Evolutionary conservation across 1,140 invertebrate species (phyloP).

Genomic region (Dendroctonus valens): DNA sequence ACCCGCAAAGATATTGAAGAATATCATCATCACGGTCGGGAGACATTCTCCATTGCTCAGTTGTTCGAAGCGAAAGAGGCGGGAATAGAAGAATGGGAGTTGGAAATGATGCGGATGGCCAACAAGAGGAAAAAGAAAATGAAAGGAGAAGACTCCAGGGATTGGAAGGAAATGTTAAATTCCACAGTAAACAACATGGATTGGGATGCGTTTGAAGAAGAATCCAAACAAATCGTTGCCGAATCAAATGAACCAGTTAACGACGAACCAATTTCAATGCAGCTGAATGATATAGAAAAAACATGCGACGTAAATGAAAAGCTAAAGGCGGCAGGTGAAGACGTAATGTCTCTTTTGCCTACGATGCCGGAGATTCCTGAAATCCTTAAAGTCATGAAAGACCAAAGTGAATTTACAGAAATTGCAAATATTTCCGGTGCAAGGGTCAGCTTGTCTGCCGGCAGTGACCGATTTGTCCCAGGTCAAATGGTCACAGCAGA

Average conservation of each 20-base stretch:
- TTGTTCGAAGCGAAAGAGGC: constrained; percentile 76
- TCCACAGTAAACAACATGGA: constrained; percentile 45
- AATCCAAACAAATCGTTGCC: constrained; percentile 49
- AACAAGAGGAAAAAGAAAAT: constrained; percentile 47
- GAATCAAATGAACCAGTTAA: constrained; percentile 44
- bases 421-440: constrained; percentile 63
- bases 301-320: constrained; percentile 59
- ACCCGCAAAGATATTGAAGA: constrained; percentile 61
- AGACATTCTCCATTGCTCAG: constrained; percentile 63
- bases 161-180: constrained; percentile 46
- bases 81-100: constrained; percentile 59
- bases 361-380: constrained; percentile 61
- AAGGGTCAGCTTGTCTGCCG: constrained; percentile 60
- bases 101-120: constrained; percentile 48
- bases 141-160: constrained; percentile 48
- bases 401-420: constrained; percentile 57
- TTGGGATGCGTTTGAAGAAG: constrained; percentile 51
- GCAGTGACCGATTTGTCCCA: constrained; percentile 53
- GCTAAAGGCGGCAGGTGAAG: constrained; percentile 54
- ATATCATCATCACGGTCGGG: constrained; percentile 56
- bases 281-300: constrained; percentile 55
- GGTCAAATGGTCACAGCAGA: constrained; percentile 70
- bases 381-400: constrained; percentile 61
- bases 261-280: constrained; percentile 49
- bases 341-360: constrained; percentile 58